Evolutionary conservation across 2,113 vertebrate genomes (phyloP), one percentile per base, ranked within the genome.

Genomic region (Eulemur macaco): DNA sequence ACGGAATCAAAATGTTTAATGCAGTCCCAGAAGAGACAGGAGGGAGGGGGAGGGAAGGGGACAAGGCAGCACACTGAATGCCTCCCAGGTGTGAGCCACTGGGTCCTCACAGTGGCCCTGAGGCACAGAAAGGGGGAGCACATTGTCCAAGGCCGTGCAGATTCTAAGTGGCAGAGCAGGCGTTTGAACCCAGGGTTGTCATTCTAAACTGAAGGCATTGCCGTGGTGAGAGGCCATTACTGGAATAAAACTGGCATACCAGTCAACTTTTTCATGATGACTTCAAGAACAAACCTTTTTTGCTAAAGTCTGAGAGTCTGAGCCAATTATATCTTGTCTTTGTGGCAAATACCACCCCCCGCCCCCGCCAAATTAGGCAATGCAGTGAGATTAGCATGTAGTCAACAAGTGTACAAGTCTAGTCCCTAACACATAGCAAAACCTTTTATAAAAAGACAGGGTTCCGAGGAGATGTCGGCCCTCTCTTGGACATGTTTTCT

Each of bases 51-150:
- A 31, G 18, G 9, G 37, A 37, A 45, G 64, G 39, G 20, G 77
- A 47, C 29, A 39, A 39, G 47, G 15, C 15, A 1, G 13, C 29
- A 47, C 1, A 12, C 15, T 4, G 23, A 45, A 37, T 45, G 42
- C 47, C 4, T n/a, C 21, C 5, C 0, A 27, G 9, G 31, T 5
- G 12, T 45, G 23, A 11, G 13, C 12, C 6, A 17, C 54, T 20
- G 5, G 8, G 77, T 50, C 73, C 37, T n/a, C 74, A n/a, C 29
- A 1, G 29, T 8, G 17, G 64, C 58, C 47, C 20, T 2, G 39
- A 85, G 66, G 27, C 42, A 60, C 29, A n/a, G 15, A 8, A 21
- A 50, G 12, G 8, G 27, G 27, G 50, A 11, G 7, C 7, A 4
- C 2, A 52, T 94, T 76, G 58, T 11, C 45, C 34, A 74, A 52